phyloP scores from a whole-genome alignment of 2,888 invertebrate genomes.

The Stomorhina lunata region DNA sequence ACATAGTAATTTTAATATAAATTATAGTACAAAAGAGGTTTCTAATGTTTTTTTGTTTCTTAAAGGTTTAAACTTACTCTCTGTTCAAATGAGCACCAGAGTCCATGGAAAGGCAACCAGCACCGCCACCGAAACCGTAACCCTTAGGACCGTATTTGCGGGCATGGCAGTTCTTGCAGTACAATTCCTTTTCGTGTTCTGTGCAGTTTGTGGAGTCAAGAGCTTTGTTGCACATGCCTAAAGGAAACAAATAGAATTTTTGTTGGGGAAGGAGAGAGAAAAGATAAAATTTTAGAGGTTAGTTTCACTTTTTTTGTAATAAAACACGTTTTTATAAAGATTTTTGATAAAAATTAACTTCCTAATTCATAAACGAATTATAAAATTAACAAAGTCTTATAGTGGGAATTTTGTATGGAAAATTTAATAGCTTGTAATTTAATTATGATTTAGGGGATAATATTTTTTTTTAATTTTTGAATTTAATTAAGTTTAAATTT shows the following conservation, averaged over 20 bases:
- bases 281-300: neutral
- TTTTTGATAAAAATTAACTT: neutral
- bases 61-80: conserved; percentile 88
- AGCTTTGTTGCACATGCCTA: conserved; percentile 97
- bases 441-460: neutral
- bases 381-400: too few relatives aligned
- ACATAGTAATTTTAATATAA: neutral
- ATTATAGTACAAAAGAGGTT: neutral
- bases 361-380: neutral
- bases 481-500: neutral
- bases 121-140: conserved; percentile 98
- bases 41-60: neutral
- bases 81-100: conserved; percentile 92
- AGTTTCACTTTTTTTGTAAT: conserved; percentile 35
- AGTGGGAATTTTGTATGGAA: too few relatives aligned
- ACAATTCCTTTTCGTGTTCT: conserved; percentile 97
- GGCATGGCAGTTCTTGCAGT: conserved; percentile 96
- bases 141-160: conserved; percentile 99
- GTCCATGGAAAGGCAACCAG: conserved; percentile 98
- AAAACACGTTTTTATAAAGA: too few relatives aligned
- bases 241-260: conserved; percentile 14
- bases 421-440: too few relatives aligned
- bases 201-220: conserved; percentile 99
- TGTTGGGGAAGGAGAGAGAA: too few relatives aligned
- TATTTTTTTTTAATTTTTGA: neutral